Evolutionary conservation across 2,888 invertebrate species (phyloP).

Genomic region (Girardia tigrina): DNA sequence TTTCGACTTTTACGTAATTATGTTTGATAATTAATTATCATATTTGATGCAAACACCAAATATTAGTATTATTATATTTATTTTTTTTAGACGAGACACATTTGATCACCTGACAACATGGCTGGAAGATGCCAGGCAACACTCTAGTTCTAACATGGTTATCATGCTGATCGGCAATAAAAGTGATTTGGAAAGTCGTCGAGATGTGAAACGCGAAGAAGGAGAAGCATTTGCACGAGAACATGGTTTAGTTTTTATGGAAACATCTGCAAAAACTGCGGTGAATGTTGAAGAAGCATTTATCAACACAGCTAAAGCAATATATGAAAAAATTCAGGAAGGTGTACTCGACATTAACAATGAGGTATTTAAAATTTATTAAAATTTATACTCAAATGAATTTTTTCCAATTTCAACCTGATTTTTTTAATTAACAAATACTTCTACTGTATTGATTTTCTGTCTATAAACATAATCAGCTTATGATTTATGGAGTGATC

Average conservation of each 20-base stretch:
- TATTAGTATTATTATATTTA: no score
- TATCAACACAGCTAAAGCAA: conserved; percentile 98
- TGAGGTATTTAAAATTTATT: conserved; percentile 59
- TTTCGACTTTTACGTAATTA: no score
- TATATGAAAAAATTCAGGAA: conserved; percentile 98
- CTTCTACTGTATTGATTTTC: no score
- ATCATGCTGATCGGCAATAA: conserved; percentile 99
- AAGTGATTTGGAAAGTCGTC: conserved; percentile 88
- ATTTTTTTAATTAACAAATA: no score
- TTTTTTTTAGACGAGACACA: conserved; percentile 63
- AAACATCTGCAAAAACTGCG: conserved; percentile 97
- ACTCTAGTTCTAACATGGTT: conserved; percentile 99
- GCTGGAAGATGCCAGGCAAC: conserved; percentile 97
- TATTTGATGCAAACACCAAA: no score
- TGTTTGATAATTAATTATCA: no score
- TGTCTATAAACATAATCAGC: no score
- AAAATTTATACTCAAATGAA: no score
- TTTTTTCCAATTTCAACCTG: no score
- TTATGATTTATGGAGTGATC: no score
- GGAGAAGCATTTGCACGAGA: conserved; percentile 99
- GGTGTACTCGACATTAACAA: conserved; percentile 99
- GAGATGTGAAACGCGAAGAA: conserved; percentile 95
- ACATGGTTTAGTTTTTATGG: conserved; percentile 98
- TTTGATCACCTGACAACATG: conserved; percentile 98
- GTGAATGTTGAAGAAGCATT: conserved; percentile 99